Evolutionary conservation across 2,797 vertebrate genomes (phyloP).

Genomic region (Peromyscus aztecus): DNA sequence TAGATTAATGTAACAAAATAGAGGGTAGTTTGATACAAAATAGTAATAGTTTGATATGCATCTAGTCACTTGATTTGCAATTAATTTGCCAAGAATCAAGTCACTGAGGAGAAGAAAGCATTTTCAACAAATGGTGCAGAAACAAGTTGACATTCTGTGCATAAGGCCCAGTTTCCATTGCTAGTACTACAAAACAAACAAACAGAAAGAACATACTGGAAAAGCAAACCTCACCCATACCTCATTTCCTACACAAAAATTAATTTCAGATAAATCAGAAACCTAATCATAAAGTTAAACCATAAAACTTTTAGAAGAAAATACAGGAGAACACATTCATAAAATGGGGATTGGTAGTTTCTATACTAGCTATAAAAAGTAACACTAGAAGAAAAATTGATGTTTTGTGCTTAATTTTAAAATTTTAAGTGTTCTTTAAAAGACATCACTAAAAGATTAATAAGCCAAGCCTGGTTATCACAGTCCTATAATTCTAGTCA

Average conservation of each 20-base stretch:
- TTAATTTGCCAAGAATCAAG: neutral
- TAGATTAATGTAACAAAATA: neutral
- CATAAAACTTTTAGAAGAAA: constrained; percentile 44
- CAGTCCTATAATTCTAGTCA: neutral
- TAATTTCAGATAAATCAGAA: constrained; percentile 25
- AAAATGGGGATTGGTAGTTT: neutral
- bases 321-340: neutral
- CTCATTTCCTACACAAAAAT: neutral
- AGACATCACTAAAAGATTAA: neutral
- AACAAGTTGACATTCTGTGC: neutral
- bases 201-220: neutral
- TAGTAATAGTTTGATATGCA: neutral
- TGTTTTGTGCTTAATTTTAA: neutral
- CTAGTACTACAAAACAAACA: neutral
- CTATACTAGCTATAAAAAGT: neutral
- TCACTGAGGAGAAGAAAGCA: constrained; percentile 32
- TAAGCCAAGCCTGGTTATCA: neutral
- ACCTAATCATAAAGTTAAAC: neutral
- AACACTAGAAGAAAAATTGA: neutral
- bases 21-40: neutral
- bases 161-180: neutral
- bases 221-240: neutral
- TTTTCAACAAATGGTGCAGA: neutral
- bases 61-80: constrained; percentile 26
- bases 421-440: constrained; percentile 26